Conservation (phyloP, 2,797 vertebrate genomes). For the Periparus ater region DNA sequence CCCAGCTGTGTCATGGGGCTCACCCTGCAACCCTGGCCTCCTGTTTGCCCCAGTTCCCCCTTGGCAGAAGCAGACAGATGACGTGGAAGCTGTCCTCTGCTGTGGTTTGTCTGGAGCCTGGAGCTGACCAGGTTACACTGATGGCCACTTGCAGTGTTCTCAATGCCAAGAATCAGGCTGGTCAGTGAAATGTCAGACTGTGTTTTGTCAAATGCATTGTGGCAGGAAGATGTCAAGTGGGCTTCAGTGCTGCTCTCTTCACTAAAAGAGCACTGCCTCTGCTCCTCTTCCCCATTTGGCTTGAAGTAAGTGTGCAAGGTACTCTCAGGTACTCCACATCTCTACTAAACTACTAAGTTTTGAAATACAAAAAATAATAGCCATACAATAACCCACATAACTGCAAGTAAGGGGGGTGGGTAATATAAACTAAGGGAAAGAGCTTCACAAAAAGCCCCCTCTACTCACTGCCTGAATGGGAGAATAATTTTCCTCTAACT, state of each 20-base stretch:
- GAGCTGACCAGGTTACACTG: background rate
- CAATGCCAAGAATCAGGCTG: background rate
- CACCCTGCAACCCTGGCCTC: background rate
- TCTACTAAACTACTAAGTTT: background rate
- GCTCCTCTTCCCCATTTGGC: background rate
- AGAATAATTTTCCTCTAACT: background rate
- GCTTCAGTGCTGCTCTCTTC: background rate
- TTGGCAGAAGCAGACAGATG: background rate
- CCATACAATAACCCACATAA: background rate
- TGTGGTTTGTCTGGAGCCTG: background rate
- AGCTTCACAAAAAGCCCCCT: background rate
- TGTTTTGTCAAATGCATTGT: rapidly evolving
- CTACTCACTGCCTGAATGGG: background rate
- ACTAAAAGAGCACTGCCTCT: background rate
- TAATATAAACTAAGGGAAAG: background rate
- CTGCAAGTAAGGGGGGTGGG: background rate
- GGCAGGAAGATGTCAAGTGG: background rate
- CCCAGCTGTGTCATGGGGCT: rapidly evolving
- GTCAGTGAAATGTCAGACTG: no score
- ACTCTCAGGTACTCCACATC: background rate
- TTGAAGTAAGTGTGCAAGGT: background rate
- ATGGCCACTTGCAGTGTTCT: background rate
- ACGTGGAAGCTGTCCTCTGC: background rate
- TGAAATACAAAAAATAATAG: background rate
- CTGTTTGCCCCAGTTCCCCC: no score